Conservation (phyloP, 2,797 vertebrate genomes). For the Sebastes cheni region DNA sequence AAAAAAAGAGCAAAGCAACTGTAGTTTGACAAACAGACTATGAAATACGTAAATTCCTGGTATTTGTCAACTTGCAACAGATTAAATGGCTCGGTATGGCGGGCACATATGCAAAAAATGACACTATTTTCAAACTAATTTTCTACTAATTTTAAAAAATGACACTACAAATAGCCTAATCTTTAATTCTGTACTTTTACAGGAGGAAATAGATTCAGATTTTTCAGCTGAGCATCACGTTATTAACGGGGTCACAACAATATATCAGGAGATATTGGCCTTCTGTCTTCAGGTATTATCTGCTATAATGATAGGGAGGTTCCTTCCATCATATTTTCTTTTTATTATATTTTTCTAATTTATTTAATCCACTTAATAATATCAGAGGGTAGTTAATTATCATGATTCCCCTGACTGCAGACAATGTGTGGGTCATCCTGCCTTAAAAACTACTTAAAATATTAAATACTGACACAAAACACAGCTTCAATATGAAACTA, state of each 20-base stretch:
- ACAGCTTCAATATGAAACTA: background rate
- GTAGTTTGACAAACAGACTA: background rate
- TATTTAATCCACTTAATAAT: background rate
- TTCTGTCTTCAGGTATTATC: background rate
- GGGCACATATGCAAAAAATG: background rate
- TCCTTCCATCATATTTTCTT: background rate
- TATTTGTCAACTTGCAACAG: background rate
- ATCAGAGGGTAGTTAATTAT: background rate
- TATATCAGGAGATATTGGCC: background rate
- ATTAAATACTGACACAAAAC: background rate
- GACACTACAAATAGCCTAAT: background rate
- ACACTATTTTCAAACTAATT: background rate
- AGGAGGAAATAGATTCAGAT: background rate
- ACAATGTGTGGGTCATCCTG: background rate
- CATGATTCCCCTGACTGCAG: background rate
- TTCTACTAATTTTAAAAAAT: background rate
- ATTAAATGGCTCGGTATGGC: background rate
- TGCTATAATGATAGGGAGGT: background rate
- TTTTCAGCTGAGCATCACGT: background rate
- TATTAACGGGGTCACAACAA: background rate
- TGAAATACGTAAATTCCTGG: background rate
- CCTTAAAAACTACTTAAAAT: background rate
- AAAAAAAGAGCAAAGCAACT: constrained; percentile 4
- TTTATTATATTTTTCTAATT: too few species aligned
- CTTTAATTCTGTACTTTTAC: background rate